Base-by-base conservation (phyloP, 2,888 invertebrate genomes). In the Timandra comae region DNA sequence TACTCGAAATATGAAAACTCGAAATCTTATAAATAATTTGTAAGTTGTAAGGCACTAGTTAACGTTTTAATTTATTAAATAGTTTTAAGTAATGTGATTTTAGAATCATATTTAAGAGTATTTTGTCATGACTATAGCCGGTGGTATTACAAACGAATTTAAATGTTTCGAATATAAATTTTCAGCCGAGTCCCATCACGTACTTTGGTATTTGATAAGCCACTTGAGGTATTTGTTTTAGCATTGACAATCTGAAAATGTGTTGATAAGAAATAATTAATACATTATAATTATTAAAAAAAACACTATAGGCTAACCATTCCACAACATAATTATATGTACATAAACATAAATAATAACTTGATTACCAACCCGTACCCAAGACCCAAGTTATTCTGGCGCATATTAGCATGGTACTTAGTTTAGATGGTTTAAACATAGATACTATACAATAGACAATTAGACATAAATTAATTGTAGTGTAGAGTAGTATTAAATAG, bases 161-260 rank as follows among this genome's bases (percentile, higher is more conserved):
- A 52, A n/a, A n/a, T n/a, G n/a, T n/a, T n/a, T 52, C 11, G 26
- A 27, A 19, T 3, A 32, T 21, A 13, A 16, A 6, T 38, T 40
- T 55, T 88, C 89, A 94, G 66, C 94, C 93, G 58, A 94, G 87
- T 42, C 94, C 93, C 86, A 95, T 87, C 52, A 95, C 93, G 71
- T 93, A 94, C 86, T 94, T 94, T 63, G 95, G 95, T 85, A 95
- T 88, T 77, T 91, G 91, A 74, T 91, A 92, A 37, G 93, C 92
- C 64, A 92, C 90, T 80, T 93, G 90, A 53, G 94, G 94, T 70
- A 95, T 91, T 56, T 94, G 93, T 90, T 94, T 93, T 59, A 95
- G 87, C 78, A 94, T 91, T 41, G 94, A 94, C 88, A 94, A 91
- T 74, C 95, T 94, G 88, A 42, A 88, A 90, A 70, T 51, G 29